Evolutionary conservation across 2,113 vertebrate species (phyloP).

Genomic region (Spilogale gracilis): DNA sequence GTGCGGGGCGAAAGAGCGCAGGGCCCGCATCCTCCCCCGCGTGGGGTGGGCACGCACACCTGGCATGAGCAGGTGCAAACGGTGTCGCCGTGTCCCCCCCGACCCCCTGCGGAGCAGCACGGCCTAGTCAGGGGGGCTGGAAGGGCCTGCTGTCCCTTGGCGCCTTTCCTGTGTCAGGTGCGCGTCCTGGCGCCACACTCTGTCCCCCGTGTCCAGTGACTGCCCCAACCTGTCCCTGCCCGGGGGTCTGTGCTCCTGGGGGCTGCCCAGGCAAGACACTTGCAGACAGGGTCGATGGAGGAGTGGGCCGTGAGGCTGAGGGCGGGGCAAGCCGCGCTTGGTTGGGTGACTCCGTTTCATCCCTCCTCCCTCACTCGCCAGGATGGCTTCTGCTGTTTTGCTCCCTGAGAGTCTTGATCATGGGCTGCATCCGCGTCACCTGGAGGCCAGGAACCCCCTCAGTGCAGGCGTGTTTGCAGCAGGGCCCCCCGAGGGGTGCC

Average conservation of each 20-base stretch:
- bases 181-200: rapidly evolving
- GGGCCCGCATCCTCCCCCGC: too few relatives aligned
- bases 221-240: neutral
- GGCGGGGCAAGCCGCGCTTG: neutral
- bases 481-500: rapidly evolving
- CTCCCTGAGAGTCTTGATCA: neutral
- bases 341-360: neutral
- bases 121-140: neutral
- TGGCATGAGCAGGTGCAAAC: neutral
- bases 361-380: too few relatives aligned
- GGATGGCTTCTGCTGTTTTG: rapidly evolving
- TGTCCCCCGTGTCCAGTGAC: too few relatives aligned
- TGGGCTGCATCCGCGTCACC: rapidly evolving
- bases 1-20: too few relatives aligned
- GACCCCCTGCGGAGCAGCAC: neutral
- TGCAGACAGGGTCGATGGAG: neutral
- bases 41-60: rapidly evolving
- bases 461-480: rapidly evolving
- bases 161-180: rapidly evolving
- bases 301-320: neutral
- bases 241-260: neutral
- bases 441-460: rapidly evolving
- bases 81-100: too few relatives aligned
- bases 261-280: neutral
- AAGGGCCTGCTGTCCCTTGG: too few relatives aligned